Percentiles rank a stretch among this genome's conserved stretches.
Evolutionary conservation across 2,113 vertebrate species (phyloP).

Genomic region (Sus scrofa): DNA sequence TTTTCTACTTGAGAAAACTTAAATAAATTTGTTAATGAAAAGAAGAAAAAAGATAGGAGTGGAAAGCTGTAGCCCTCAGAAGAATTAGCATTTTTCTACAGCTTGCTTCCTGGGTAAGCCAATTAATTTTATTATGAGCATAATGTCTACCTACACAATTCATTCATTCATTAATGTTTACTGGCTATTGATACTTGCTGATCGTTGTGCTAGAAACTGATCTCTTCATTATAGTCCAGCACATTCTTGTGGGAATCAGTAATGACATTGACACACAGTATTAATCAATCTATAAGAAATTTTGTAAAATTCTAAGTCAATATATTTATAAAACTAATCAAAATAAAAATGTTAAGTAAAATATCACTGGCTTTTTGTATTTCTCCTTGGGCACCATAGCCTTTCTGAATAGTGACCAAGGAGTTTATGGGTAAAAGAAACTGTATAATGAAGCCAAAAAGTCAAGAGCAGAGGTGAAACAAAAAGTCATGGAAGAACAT

Average conservation of each 20-base stretch:
- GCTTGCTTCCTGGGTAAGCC: background rate
- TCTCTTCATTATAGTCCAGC: background rate
- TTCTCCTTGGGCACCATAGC: background rate
- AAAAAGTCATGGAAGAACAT: background rate
- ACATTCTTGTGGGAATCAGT: conserved; percentile 19
- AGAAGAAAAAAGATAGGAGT: background rate
- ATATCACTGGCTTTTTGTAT: background rate
- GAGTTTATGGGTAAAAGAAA: background rate
- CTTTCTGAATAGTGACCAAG: conserved; percentile 45
- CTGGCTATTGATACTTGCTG: background rate
- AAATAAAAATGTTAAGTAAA: conserved; percentile 27
- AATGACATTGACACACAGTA: background rate
- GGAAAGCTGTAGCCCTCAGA: background rate
- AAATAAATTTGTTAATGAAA: background rate
- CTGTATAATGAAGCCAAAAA: background rate
- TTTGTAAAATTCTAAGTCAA: background rate
- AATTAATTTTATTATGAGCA: background rate
- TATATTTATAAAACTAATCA: background rate
- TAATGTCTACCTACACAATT: background rate
- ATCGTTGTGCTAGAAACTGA: background rate
- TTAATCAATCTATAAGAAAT: background rate
- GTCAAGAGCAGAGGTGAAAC: conserved; percentile 28
- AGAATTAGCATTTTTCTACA: background rate
- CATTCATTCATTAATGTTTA: conserved; percentile 11
- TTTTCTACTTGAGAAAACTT: conserved; percentile 8